Conservation (phyloP, 2,113 vertebrate genomes). For the Sorex araneus region DNA sequence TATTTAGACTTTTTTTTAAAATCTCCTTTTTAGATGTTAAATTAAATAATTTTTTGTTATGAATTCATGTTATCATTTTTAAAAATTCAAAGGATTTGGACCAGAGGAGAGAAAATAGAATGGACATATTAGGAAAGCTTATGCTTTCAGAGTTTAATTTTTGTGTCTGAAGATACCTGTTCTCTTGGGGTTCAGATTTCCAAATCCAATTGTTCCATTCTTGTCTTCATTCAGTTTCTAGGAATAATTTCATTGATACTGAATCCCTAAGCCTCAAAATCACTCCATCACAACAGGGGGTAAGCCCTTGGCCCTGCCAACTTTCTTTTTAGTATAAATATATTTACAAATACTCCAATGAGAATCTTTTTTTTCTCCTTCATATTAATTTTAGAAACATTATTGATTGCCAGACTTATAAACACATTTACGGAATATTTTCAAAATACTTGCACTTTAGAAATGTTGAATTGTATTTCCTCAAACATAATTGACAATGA, state of each 20-base stretch:
- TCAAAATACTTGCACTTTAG: constrained; percentile 4
- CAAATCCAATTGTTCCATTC: background rate
- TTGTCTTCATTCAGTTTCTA: background rate
- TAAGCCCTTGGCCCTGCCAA: background rate
- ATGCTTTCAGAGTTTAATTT: background rate
- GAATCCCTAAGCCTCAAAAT: accelerated
- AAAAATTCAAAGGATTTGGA: background rate
- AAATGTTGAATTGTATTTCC: background rate
- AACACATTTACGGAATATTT: constrained; percentile 11
- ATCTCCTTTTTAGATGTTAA: background rate
- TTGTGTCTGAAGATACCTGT: background rate
- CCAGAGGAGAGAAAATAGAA: background rate
- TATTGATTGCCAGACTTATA: background rate
- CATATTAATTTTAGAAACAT: background rate
- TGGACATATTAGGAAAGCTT: background rate
- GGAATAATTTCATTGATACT: background rate
- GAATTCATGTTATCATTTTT: constrained; percentile 2
- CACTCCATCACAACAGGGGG: accelerated
- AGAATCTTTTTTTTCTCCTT: background rate
- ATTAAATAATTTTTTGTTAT: background rate
- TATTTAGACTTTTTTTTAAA: background rate
- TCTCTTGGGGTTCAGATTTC: background rate
- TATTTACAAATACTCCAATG: background rate
- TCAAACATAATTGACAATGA: background rate
- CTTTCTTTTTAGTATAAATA: background rate